Percentiles rank a stretch among this genome's conserved stretches.
Evolutionary conservation across 1,140 invertebrate species (phyloP).

Genomic region (Rhynchophorus ferrugineus): DNA sequence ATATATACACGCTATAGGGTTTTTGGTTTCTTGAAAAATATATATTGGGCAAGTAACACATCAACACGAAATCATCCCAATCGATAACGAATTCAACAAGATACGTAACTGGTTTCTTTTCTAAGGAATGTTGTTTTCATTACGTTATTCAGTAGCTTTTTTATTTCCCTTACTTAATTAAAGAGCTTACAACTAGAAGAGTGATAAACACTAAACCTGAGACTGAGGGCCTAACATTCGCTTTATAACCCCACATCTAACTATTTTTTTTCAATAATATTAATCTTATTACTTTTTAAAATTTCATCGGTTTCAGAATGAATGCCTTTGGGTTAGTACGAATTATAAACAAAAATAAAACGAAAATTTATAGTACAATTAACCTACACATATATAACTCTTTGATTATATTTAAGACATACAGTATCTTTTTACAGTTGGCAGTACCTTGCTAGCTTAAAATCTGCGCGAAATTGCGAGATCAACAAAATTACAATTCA

Average conservation of each 20-base stretch:
- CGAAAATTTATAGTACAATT: slow-evolving; percentile 32
- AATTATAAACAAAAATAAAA: no score
- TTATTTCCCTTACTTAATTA: not conserved
- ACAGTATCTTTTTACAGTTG: slow-evolving; percentile 40
- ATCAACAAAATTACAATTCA: slow-evolving; percentile 32
- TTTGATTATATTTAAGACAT: slow-evolving; percentile 33
- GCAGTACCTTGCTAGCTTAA: slow-evolving; percentile 40
- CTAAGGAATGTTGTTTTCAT: slow-evolving; percentile 29
- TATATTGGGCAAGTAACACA: no score
- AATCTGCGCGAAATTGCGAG: slow-evolving; percentile 31
- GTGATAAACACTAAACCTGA: slow-evolving; percentile 36
- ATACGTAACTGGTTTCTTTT: slow-evolving; percentile 4
- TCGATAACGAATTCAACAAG: slow-evolving; percentile 7
- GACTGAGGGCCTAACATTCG: slow-evolving; percentile 36
- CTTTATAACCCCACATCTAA: slow-evolving; percentile 29
- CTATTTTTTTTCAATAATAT: slow-evolving; percentile 10
- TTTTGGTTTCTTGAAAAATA: no score
- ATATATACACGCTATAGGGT: no score
- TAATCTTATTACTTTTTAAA: not conserved
- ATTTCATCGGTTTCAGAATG: slow-evolving; percentile 19
- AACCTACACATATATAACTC: slow-evolving; percentile 36
- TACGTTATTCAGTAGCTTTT: slow-evolving; percentile 19
- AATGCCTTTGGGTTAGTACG: slow-evolving; percentile 32
- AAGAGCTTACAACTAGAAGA: slow-evolving; percentile 23
- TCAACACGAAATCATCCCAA: no score